A percentile compares a stretch with the other conserved stretches of the same genome.
phyloP scores from a whole-genome alignment of 2,888 invertebrate genomes.

The Sinhomidia bicolor region DNA sequence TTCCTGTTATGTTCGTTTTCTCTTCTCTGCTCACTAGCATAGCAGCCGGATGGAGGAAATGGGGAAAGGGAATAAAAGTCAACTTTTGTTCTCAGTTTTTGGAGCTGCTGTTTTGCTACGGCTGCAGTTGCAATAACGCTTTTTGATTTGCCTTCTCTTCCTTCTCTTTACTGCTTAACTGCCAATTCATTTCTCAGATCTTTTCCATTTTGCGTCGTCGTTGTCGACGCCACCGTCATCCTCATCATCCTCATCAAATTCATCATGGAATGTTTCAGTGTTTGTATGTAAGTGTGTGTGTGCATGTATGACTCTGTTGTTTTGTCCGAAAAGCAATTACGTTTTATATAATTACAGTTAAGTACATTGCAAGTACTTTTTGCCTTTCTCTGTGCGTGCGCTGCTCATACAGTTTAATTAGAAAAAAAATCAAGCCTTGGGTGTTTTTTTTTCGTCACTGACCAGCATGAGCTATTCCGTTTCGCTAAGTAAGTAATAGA shows the following conservation, averaged over 20 bases:
- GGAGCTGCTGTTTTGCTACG: not conserved
- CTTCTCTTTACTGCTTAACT: not conserved
- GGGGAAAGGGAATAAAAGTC: slow-evolving; percentile 2
- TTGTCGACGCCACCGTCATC: not conserved
- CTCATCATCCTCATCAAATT: not conserved
- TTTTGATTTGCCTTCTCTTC: slow-evolving; percentile 14
- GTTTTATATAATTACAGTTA: not conserved
- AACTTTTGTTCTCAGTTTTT: slow-evolving; percentile 13
- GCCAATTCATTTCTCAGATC: not conserved
- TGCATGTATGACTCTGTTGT: not conserved
- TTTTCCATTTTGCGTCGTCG: not conserved
- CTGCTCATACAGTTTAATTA: too few relatives aligned
- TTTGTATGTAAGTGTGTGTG: not conserved
- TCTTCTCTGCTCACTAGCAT: not conserved
- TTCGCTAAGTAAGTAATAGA: too few relatives aligned
- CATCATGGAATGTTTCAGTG: too few relatives aligned
- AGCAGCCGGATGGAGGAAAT: not conserved
- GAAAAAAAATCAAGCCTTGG: not conserved
- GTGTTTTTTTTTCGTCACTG: not conserved
- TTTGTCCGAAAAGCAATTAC: slow-evolving; percentile 17
- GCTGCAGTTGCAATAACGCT: not conserved
- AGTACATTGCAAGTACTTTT: not conserved
- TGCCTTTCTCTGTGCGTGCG: not conserved
- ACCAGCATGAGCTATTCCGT: not conserved
- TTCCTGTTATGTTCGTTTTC: not conserved